These are phyloP conservation scores for Acanthococcus lagerstroemiae DNA, from an alignment of 2,888 invertebrate species.

Conservation along the genomic window DNA sequence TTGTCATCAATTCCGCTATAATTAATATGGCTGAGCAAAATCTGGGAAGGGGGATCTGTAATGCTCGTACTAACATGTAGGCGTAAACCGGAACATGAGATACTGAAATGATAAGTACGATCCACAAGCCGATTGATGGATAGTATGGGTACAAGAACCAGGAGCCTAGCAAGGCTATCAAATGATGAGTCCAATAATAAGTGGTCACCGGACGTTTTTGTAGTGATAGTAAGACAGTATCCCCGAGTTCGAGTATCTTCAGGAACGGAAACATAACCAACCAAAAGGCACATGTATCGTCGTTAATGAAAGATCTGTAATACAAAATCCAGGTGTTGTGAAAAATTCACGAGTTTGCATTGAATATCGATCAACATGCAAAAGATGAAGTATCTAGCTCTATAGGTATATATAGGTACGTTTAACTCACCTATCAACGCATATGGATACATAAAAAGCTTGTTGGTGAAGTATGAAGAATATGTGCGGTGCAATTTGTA, in stretches of 20 bases:
- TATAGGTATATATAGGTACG: too few relatives aligned
- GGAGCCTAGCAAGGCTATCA: slow-evolving; percentile 1
- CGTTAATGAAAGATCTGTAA: slow-evolving; percentile 6
- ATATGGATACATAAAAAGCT: slow-evolving; percentile 8
- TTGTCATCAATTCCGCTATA: neutral
- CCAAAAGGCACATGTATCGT: slow-evolving; percentile 5
- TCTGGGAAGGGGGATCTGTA: neutral
- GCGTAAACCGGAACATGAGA: slow-evolving; percentile 12
- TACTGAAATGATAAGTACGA: neutral
- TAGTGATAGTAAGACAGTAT: slow-evolving; percentile 10
- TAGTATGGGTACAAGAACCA: slow-evolving; percentile 17
- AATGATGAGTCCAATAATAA: slow-evolving; percentile 20
- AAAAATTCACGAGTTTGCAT: too few relatives aligned
- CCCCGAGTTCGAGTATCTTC: slow-evolving; percentile 24
- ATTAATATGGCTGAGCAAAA: neutral
- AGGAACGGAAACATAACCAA: slow-evolving; percentile 6
- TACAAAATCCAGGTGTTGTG: too few relatives aligned
- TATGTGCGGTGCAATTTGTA: neutral
- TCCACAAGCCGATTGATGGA: slow-evolving; percentile 15
- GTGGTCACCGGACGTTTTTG: slow-evolving; percentile 8
- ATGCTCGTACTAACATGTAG: neutral
- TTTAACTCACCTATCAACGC: slow-evolving; percentile 12
- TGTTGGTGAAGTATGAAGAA: neutral
- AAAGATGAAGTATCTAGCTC: too few relatives aligned
- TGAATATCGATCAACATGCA: too few relatives aligned